Conservation (phyloP, 2,797 vertebrate genomes). For the Euphonia xanthogaster region DNA sequence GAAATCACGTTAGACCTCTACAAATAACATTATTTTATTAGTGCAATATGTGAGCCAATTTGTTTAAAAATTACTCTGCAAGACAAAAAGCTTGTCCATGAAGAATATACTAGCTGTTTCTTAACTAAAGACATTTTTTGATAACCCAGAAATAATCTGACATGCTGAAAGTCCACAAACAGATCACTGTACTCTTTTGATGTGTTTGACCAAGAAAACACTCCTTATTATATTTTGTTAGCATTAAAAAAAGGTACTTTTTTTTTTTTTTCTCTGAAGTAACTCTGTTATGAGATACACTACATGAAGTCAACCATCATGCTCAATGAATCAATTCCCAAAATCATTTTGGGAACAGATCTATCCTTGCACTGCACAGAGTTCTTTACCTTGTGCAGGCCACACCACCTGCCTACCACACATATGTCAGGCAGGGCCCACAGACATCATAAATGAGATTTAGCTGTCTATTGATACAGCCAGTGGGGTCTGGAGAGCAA, state of each 20-base stretch:
- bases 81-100: background rate
- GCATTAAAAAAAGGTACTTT: background rate
- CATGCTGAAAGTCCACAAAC: background rate
- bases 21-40: background rate
- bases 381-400: background rate
- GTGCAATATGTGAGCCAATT: background rate
- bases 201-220: background rate
- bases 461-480: background rate
- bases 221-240: background rate
- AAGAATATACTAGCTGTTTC: background rate
- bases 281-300: background rate
- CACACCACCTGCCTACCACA: background rate
- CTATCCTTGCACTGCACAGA: background rate
- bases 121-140: background rate
- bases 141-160: background rate
- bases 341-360: background rate
- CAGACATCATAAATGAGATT: background rate
- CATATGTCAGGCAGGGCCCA: background rate
- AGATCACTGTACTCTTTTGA: background rate
- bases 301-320: background rate
- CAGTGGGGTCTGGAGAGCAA: background rate
- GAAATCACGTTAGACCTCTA: background rate
- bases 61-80: background rate
- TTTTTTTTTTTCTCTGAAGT: background rate
- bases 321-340: background rate